Conservation (phyloP, 2,888 invertebrate genomes). For the Melipona bicolor region DNA sequence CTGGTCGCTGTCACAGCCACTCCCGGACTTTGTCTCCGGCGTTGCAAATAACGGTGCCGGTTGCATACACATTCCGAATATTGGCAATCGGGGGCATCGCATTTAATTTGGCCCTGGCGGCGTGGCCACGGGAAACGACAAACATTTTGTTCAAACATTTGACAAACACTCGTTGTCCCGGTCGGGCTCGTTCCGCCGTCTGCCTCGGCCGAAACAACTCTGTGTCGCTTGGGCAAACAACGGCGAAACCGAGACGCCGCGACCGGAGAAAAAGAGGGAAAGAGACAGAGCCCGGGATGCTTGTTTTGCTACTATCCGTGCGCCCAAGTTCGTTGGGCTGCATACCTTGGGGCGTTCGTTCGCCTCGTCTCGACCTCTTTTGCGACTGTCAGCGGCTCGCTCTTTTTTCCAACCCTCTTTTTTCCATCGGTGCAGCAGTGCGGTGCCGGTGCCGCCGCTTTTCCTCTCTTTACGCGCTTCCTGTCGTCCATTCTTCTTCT, state of each 20-base stretch:
- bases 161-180: conserved; percentile 80
- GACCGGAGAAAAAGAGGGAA: conserved; percentile 24
- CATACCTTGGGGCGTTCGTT: conserved; percentile 76
- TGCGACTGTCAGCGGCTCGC: conserved; percentile 9
- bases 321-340: conserved; percentile 77
- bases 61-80: conserved; percentile 70
- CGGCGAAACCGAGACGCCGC: conserved; percentile 64
- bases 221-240: conserved; percentile 78
- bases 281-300: conserved; percentile 52
- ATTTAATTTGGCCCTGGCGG: conserved; percentile 79
- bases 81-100: conserved; percentile 75
- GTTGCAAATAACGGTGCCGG: conserved; percentile 48
- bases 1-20: conserved; percentile 41
- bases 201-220: conserved; percentile 72
- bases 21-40: conserved; percentile 52
- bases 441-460: too few relatives aligned
- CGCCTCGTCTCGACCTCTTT: conserved; percentile 49
- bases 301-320: conserved; percentile 79
- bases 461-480: conserved; percentile 29
- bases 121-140: conserved; percentile 76
- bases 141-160: conserved; percentile 83
- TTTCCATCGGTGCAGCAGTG: background rate
- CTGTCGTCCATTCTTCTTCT: conserved; percentile 42
- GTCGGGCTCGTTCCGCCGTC: conserved; percentile 54
- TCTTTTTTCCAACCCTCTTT: conserved; percentile 25